These are phyloP conservation scores for Ochotona princeps DNA, from an alignment of 2,113 vertebrate genomes.

Conservation along the genomic window DNA sequence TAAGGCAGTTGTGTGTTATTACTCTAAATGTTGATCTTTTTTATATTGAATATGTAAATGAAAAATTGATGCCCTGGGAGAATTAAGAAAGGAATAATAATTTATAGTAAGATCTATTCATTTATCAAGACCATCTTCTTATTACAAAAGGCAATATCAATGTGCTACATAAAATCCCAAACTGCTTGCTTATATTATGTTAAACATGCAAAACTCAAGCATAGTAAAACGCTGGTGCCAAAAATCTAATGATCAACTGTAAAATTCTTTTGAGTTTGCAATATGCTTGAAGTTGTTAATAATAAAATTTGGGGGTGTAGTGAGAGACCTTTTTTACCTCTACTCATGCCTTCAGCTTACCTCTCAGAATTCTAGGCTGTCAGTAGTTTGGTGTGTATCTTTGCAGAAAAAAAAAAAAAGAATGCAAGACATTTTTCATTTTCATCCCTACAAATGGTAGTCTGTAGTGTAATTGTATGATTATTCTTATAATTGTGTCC, in stretches of 20 bases:
- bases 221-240: not conserved
- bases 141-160: constrained; percentile 16
- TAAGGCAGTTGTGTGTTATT: constrained; percentile 4
- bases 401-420: not conserved
- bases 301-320: not conserved
- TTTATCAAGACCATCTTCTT: constrained; percentile 42
- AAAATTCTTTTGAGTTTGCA: constrained; percentile 38
- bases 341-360: not conserved
- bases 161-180: constrained; percentile 44
- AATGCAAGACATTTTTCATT: constrained; percentile 6
- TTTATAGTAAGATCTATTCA: constrained; percentile 37
- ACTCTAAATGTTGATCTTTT: constrained; percentile 2
- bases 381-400: not conserved
- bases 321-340: constrained; percentile 18
- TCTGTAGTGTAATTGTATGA: not conserved
- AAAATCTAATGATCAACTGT: constrained; percentile 14
- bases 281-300: constrained; percentile 37
- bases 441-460: not conserved
- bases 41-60: constrained; percentile 34
- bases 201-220: constrained; percentile 10
- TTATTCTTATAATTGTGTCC: constrained; percentile 39
- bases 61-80: not conserved
- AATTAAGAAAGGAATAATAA: not conserved
- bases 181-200: constrained; percentile 35
- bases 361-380: constrained; percentile 25